Conservation (phyloP, 2,888 invertebrate genomes). For the Spialia ferax region DNA sequence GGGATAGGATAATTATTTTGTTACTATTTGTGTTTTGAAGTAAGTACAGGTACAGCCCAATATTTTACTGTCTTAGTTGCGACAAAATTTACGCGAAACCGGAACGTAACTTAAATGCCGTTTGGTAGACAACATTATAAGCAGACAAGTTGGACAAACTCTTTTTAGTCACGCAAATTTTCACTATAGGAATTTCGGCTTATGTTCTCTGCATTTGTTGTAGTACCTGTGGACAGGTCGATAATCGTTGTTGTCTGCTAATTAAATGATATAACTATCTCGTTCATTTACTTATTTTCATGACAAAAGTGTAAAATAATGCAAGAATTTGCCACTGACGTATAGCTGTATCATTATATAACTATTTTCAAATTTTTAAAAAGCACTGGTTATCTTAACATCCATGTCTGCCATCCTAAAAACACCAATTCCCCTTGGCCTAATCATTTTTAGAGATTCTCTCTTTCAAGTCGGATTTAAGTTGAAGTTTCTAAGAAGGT, state of each 20-base stretch:
- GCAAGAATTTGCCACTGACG: too few relatives aligned
- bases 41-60: too few relatives aligned
- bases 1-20: too few relatives aligned
- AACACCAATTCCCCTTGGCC: neutral
- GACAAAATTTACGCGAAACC: constrained; percentile 11
- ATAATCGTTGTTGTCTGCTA: too few relatives aligned
- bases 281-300: too few relatives aligned
- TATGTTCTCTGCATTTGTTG: neutral
- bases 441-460: neutral
- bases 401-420: neutral
- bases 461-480: neutral
- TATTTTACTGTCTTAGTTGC: neutral
- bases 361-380: neutral
- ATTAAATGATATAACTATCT: too few relatives aligned
- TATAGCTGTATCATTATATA: too few relatives aligned
- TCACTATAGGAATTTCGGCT: constrained; percentile 22
- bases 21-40: too few relatives aligned
- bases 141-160: constrained; percentile 27
- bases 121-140: constrained; percentile 38
- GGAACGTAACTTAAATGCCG: constrained; percentile 23
- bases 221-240: constrained; percentile 10
- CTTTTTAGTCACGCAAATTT: constrained; percentile 31
- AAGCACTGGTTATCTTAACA: neutral
- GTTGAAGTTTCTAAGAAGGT: neutral
- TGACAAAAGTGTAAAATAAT: too few relatives aligned